phyloP scores from a whole-genome alignment of 2,888 invertebrate species.

The Hoplodrina ambigua region DNA sequence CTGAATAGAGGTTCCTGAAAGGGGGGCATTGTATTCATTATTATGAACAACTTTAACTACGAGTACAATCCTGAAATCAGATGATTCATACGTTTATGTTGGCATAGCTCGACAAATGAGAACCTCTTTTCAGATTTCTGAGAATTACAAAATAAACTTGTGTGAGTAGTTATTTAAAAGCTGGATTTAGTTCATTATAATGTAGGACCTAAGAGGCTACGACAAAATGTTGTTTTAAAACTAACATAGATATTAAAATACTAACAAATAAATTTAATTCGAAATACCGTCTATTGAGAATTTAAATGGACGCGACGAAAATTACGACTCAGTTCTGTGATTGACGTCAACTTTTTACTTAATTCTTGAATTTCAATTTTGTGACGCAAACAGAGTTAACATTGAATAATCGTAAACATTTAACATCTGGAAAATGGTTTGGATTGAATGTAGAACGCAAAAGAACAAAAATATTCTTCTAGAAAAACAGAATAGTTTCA shows the following conservation, averaged over 20 bases:
- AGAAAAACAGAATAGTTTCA: conserved; percentile 24
- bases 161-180: no score
- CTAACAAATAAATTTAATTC: neutral
- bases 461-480: neutral
- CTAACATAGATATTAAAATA: neutral
- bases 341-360: conserved; percentile 32
- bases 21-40: no score
- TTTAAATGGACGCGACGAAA: conserved; percentile 4
- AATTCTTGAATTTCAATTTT: conserved; percentile 45
- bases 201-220: no score
- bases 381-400: neutral
- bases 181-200: no score
- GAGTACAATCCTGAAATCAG: no score
- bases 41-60: no score
- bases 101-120: no score
- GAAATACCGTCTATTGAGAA: conserved; percentile 4
- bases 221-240: no score
- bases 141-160: no score
- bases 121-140: no score
- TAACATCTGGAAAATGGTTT: neutral
- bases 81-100: no score
- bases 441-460: neutral
- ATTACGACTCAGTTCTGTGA: conserved; percentile 12
- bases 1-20: no score
- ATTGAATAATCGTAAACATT: conserved; percentile 12